Conservation (phyloP, 2,888 invertebrate genomes). For the Erebia ligea region DNA sequence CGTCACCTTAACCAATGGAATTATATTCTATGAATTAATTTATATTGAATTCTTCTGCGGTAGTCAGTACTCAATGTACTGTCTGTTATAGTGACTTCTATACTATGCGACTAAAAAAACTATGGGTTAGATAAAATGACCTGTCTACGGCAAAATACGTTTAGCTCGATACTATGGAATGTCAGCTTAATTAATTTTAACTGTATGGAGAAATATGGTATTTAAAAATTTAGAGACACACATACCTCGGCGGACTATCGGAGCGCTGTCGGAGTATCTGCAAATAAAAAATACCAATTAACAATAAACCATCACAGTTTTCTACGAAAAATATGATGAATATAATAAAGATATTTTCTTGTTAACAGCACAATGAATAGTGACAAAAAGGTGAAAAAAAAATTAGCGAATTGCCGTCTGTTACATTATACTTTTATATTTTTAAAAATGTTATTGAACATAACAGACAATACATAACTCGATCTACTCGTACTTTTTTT, state of each 20-base stretch:
- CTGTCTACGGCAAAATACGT: slow-evolving; percentile 5
- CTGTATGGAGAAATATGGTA: slow-evolving; percentile 15
- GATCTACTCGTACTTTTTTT: neutral
- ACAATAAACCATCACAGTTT: neutral
- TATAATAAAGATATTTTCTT: slow-evolving; percentile 15
- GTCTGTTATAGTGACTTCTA: neutral
- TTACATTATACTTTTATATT: neutral
- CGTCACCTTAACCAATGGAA: neutral
- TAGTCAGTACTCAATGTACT: neutral
- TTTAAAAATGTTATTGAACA: slow-evolving; percentile 1
- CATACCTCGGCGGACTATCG: slow-evolving; percentile 50
- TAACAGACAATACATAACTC: neutral
- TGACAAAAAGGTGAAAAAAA: neutral
- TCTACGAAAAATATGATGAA: slow-evolving; percentile 6
- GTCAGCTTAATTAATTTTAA: slow-evolving; percentile 8
- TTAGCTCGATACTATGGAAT: neutral
- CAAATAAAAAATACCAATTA: slow-evolving; percentile 42
- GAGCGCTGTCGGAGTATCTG: slow-evolving; percentile 48
- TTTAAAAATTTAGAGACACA: slow-evolving; percentile 29
- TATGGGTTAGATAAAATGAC: neutral
- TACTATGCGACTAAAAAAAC: slow-evolving; percentile 10
- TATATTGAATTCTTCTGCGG: slow-evolving; percentile 2
- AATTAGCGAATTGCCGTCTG: neutral
- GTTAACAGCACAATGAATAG: neutral
- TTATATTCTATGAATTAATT: slow-evolving; percentile 1